phyloP scores from a whole-genome alignment of 2,888 invertebrate species.

The Meiosimyza platycephala region DNA sequence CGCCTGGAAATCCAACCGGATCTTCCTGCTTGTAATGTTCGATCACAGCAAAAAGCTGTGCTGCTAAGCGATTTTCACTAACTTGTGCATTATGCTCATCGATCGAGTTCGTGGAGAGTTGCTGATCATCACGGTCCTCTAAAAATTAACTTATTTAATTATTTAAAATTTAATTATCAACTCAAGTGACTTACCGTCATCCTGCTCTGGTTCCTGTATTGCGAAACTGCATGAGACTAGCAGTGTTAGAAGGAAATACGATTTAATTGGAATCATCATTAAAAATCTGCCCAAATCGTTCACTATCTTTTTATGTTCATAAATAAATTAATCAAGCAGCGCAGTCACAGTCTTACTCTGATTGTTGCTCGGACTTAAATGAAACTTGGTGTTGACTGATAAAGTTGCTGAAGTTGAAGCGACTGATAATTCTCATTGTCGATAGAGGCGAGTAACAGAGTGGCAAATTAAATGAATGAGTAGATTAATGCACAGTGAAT shows the following conservation, averaged over 20 bases:
- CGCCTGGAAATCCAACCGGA: constrained; percentile 84
- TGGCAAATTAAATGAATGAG: constrained; percentile 9
- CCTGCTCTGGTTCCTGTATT: background rate
- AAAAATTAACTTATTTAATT: constrained; percentile 14
- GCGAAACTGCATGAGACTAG: constrained; percentile 10
- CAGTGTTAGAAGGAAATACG: background rate
- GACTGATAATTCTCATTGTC: constrained; percentile 5
- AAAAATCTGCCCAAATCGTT: background rate
- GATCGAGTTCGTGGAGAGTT: constrained; percentile 42
- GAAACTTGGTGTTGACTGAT: constrained; percentile 21
- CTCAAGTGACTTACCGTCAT: constrained; percentile 8
- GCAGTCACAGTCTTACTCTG: constrained; percentile 7
- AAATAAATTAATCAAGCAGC: constrained; percentile 14
- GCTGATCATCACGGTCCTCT: constrained; percentile 41
- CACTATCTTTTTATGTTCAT: constrained; percentile 14
- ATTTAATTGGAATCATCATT: constrained; percentile 8
- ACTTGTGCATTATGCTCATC: constrained; percentile 61
- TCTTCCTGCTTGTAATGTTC: constrained; percentile 85
- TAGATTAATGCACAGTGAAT: background rate
- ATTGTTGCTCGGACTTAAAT: constrained; percentile 16
- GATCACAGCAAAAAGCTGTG: constrained; percentile 76
- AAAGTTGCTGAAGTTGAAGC: constrained; percentile 24
- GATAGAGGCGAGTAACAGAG: background rate
- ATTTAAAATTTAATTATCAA: background rate
- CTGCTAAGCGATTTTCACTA: constrained; percentile 77